Evolutionary conservation across 2,797 vertebrate species (phyloP), one percentile per base, ranked within the genome.

Genomic region (Lophius americanus): DNA sequence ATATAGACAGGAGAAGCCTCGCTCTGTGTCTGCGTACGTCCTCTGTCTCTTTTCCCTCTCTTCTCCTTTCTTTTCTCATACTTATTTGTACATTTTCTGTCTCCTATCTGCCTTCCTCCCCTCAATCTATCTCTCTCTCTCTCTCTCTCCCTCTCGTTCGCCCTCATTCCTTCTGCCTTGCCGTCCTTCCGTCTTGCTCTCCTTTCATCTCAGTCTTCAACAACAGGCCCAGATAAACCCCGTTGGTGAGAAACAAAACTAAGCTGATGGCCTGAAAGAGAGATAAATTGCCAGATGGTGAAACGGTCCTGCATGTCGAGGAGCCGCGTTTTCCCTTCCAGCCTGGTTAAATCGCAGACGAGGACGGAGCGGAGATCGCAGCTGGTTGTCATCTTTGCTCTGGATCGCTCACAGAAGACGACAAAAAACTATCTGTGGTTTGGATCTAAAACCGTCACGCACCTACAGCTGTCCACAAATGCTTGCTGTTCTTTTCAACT

Each of bases 221-320:
- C 58, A 66, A 81, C 51, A 58, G 56, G 59, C 66, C 54, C 49
- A 52, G 58, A 67, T 59, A 51, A 36, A 57, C 54, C 58, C 68
- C 53, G 42, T 43, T 8, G 60, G 23, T 51, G 68, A 41, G 49
- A 55, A 63, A 80, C 66, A 78, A 74, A 68, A 8, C 47, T 39
- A 67, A 52, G 56, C 36, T 41, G 54, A 67, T 69, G 37, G 55
- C 68, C 65, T 75, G 41, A 64, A 52, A 61, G 56, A 13, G 50
- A 79, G 79, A 75, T 65, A 70, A 70, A 74, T 52, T 81, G 71
- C 78, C 77, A 82, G 80, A 84, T 79, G 80, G 79, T 33, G 73
- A 78, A 49, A 23, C 23, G 23, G 23, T 23, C 8, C 59, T 62
- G 60, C 43, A 66, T 80, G 57, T 57, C 23, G 23, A 23, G 23